Conservation (phyloP, 2,888 invertebrate genomes). For the Heliconius cydno region DNA sequence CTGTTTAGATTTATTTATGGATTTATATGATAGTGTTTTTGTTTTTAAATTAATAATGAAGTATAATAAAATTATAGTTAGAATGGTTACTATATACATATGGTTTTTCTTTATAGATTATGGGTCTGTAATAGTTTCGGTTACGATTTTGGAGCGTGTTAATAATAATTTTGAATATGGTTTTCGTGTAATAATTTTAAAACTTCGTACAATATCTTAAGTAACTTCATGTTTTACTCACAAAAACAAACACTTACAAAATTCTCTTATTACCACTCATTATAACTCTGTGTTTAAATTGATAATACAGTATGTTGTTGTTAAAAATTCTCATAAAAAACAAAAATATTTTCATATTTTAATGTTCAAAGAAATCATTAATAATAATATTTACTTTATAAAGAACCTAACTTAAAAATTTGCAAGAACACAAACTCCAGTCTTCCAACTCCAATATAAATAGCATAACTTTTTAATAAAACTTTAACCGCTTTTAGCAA, state of each 20-base stretch:
- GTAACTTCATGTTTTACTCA: not conserved
- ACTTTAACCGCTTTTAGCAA: conserved; percentile 22
- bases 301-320: too few species aligned
- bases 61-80: not conserved
- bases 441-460: conserved; percentile 23
- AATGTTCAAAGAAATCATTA: not conserved
- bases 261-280: too few species aligned
- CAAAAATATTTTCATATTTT: not conserved
- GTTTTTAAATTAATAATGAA: not conserved
- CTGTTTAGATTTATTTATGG: conserved; percentile 7
- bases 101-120: too few species aligned
- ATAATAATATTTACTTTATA: conserved; percentile 15
- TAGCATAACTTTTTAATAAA: conserved; percentile 26
- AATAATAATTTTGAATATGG: too few species aligned
- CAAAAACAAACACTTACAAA: too few species aligned
- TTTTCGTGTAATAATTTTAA: too few species aligned
- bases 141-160: too few species aligned
- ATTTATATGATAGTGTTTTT: not conserved
- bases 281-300: too few species aligned
- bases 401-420: conserved; percentile 14
- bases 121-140: too few species aligned
- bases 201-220: too few species aligned
- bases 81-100: too few species aligned
- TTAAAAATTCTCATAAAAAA: not conserved
- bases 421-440: conserved; percentile 23